Evolutionary conservation across 2,113 vertebrate genomes (phyloP).

Genomic region (Monarcha castaneiventris): DNA sequence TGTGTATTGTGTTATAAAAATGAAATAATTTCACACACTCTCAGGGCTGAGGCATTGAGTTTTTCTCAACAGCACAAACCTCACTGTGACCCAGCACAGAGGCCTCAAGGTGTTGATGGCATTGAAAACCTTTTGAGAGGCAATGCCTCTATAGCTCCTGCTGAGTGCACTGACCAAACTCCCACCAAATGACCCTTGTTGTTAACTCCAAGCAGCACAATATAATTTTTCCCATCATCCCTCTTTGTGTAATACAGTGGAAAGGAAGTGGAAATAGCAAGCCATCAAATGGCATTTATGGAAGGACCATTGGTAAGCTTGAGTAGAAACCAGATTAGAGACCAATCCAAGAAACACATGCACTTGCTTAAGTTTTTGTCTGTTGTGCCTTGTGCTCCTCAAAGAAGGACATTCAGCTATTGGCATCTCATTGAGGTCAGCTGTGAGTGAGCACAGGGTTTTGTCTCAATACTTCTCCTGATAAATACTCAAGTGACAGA

Average conservation of each 20-base stretch:
- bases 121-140: not conserved
- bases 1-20: not conserved
- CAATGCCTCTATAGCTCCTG: not conserved
- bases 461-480: not conserved
- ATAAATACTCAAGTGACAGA: not conserved
- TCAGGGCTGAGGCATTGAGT: not conserved
- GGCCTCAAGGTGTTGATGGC: not conserved
- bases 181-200: not conserved
- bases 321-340: not conserved
- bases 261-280: not conserved
- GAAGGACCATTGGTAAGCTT: not conserved
- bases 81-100: not conserved
- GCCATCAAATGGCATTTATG: not conserved
- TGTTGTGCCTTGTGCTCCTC: not conserved
- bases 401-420: not conserved
- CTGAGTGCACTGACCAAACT: not conserved
- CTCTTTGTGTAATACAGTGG: not conserved
- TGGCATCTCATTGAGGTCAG: not conserved
- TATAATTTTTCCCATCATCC: not conserved
- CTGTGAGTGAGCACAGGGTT: not conserved
- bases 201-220: not conserved
- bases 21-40: not conserved
- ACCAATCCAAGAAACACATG: not conserved
- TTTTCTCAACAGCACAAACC: not conserved
- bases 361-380: not conserved